Evolutionary conservation across 2,888 invertebrate genomes (phyloP).

Genomic region (Athalia circularis): DNA sequence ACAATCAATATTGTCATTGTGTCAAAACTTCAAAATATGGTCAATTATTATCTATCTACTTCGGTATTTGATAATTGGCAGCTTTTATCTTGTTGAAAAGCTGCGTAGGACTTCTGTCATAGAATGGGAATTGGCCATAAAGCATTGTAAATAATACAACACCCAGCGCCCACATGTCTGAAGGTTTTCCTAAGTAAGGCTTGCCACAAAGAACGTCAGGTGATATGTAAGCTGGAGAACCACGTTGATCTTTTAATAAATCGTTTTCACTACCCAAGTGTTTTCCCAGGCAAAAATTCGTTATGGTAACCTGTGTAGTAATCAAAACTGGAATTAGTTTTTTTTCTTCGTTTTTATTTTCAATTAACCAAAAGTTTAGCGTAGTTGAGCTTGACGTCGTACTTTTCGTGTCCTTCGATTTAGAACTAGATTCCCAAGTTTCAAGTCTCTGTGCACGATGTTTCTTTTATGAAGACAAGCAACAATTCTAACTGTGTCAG

Average conservation of each 20-base stretch:
- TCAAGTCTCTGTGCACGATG: conserved; percentile 86
- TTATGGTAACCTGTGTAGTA: conserved; percentile 78
- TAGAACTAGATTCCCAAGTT: conserved; percentile 85
- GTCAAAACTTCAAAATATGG: conserved; percentile 2
- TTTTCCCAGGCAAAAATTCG: conserved; percentile 87
- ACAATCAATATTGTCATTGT: neutral
- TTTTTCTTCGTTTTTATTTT: no score
- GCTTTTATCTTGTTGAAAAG: conserved; percentile 85
- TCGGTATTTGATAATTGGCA: conserved; percentile 84
- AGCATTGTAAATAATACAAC: conserved; percentile 88
- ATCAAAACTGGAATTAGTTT: conserved; percentile 7
- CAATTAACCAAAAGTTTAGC: neutral
- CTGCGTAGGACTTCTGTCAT: conserved; percentile 83
- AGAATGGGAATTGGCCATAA: conserved; percentile 89
- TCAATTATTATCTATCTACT: conserved; percentile 71
- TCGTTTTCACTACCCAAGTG: conserved; percentile 85
- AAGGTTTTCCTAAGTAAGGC: conserved; percentile 86
- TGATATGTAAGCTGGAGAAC: conserved; percentile 88
- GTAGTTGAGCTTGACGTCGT: conserved; percentile 1
- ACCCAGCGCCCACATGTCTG: conserved; percentile 90
- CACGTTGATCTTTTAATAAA: conserved; percentile 84
- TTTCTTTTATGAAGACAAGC: conserved; percentile 85
- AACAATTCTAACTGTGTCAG: conserved; percentile 84
- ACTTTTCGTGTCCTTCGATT: conserved; percentile 80
- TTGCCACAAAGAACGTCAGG: conserved; percentile 87